phyloP scores from a whole-genome alignment of 2,888 invertebrate species.

The Orthosia incerta region DNA sequence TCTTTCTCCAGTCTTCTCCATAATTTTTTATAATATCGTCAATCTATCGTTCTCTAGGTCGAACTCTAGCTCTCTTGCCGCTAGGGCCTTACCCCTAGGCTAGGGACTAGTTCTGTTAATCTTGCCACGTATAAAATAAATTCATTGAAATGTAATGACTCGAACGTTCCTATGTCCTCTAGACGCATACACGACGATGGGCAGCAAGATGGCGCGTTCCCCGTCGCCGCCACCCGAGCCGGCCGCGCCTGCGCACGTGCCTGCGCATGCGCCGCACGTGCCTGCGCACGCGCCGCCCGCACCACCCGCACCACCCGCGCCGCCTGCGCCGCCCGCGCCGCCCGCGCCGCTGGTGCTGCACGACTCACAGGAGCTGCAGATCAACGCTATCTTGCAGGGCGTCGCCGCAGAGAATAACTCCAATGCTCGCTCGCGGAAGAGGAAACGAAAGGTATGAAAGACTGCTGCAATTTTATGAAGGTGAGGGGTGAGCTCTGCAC shows the following conservation, averaged over 20 bases:
- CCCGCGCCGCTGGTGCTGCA: conserved; percentile 60
- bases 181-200: conserved; percentile 89
- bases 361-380: conserved; percentile 87
- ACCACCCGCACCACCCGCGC: conserved; percentile 21
- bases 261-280: conserved; percentile 4
- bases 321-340: not conserved
- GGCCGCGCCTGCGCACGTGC: conserved; percentile 51
- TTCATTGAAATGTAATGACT: no score
- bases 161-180: not conserved
- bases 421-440: conserved; percentile 79
- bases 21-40: no score
- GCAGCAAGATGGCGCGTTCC: conserved; percentile 84
- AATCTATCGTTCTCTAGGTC: no score
- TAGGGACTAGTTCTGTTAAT: no score
- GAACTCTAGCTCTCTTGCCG: no score
- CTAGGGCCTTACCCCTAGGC: no score
- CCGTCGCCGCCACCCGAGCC: conserved; percentile 79
- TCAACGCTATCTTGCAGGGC: conserved; percentile 88
- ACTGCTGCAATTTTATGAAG: no score
- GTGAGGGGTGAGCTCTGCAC: no score
- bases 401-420: conserved; percentile 86
- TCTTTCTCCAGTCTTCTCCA: no score
- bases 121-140: no score
- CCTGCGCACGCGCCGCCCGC: conserved; percentile 6
- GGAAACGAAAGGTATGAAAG: conserved; percentile 79